phyloP scores from a whole-genome alignment of 2,888 invertebrate species.

The Nasonia oneida region DNA sequence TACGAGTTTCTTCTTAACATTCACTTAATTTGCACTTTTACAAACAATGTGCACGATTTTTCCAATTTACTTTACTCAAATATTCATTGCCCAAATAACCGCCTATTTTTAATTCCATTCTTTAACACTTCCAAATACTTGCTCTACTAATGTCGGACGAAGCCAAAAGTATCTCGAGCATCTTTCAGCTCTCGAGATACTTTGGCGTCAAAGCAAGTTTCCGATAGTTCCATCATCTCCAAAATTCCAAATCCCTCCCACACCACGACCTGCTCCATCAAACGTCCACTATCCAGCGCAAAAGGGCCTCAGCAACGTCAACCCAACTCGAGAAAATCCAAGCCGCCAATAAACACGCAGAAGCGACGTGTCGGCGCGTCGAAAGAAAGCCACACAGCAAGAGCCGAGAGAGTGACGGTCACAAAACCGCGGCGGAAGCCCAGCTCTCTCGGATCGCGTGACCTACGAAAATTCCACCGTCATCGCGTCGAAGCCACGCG shows the following conservation, averaged over 20 bases:
- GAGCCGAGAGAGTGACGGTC: background rate
- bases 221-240: no score
- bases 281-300: background rate
- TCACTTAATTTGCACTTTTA: no score
- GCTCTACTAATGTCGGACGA: background rate
- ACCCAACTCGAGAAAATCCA: background rate
- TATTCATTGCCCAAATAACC: no score
- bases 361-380: background rate
- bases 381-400: background rate
- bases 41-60: no score
- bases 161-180: no score
- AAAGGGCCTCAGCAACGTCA: background rate
- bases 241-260: no score
- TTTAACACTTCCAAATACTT: background rate
- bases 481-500: conserved; percentile 14
- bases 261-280: no score
- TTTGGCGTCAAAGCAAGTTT: no score
- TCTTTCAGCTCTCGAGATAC: no score
- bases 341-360: background rate
- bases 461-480: conserved; percentile 34
- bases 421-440: conserved; percentile 22
- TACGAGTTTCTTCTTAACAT: no score
- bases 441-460: conserved; percentile 9
- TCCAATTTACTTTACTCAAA: no score
- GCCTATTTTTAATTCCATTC: background rate